These are phyloP conservation scores for Oceanites oceanicus DNA, from an alignment of 2,113 vertebrate genomes.

Conservation along the genomic window DNA sequence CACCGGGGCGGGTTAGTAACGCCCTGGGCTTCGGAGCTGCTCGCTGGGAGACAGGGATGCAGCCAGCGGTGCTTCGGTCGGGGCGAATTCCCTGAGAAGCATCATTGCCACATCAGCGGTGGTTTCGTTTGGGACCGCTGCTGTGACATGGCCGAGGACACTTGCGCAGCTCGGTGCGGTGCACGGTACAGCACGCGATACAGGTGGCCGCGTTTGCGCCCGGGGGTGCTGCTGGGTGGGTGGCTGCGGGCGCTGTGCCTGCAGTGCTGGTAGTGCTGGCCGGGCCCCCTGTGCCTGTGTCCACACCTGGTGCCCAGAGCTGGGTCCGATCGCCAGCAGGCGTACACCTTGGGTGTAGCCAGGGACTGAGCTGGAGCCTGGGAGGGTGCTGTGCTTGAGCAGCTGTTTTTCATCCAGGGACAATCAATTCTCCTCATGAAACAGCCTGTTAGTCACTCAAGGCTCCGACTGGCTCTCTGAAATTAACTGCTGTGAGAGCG, in stretches of 20 bases:
- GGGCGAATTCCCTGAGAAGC: accelerated
- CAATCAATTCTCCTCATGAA: not conserved
- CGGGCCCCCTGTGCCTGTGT: accelerated
- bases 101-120: accelerated
- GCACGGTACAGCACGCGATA: accelerated
- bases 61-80: not conserved
- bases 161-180: accelerated
- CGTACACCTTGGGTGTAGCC: not conserved
- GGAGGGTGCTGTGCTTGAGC: not conserved
- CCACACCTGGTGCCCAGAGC: accelerated
- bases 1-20: accelerated
- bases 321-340: accelerated
- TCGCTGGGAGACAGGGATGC: accelerated
- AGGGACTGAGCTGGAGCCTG: not conserved
- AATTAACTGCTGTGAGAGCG: not conserved
- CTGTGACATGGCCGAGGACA: not conserved
- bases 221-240: not conserved
- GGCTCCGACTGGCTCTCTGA: not conserved
- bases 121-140: accelerated
- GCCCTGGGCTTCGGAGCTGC: not conserved
- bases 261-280: accelerated
- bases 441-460: not conserved
- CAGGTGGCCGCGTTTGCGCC: accelerated
- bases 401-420: not conserved
- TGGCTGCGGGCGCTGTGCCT: accelerated